phyloP scores from a whole-genome alignment of 2,888 invertebrate species.

The Caenorhabditis sinica region DNA sequence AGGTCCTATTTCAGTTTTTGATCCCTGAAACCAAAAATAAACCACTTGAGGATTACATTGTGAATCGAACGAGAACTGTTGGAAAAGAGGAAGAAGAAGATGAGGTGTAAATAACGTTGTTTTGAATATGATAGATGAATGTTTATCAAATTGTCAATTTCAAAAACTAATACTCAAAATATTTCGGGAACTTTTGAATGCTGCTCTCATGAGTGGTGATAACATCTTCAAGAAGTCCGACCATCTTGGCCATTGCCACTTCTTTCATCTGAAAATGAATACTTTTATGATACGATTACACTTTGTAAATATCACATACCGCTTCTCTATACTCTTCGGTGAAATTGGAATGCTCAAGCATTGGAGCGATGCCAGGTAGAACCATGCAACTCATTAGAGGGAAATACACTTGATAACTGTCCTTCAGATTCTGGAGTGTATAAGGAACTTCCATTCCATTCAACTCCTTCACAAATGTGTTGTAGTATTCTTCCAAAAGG shows the following conservation, averaged over 20 bases:
- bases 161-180: constrained; percentile 39
- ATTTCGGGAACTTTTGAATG: constrained; percentile 53
- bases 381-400: constrained; percentile 48
- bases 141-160: too few relatives aligned
- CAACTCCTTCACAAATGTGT: constrained; percentile 43
- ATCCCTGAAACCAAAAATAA: constrained; percentile 67
- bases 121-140: neutral
- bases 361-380: constrained; percentile 55
- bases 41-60: constrained; percentile 57
- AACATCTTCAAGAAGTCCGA: constrained; percentile 59
- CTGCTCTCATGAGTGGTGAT: constrained; percentile 48
- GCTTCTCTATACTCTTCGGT: constrained; percentile 32
- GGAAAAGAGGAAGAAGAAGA: constrained; percentile 17
- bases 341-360: constrained; percentile 29
- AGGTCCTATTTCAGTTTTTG: constrained; percentile 44
- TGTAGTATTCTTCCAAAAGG: constrained; percentile 54
- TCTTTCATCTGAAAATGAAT: constrained; percentile 30
- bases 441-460: constrained; percentile 52
- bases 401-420: constrained; percentile 46
- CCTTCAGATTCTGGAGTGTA: constrained; percentile 54
- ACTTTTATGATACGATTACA: neutral
- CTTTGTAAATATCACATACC: neutral
- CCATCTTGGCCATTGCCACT: constrained; percentile 50
- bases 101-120: neutral
- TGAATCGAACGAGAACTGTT: constrained; percentile 24